Conservation (phyloP, 2,888 invertebrate genomes). For the Himalopsyche anomala region DNA sequence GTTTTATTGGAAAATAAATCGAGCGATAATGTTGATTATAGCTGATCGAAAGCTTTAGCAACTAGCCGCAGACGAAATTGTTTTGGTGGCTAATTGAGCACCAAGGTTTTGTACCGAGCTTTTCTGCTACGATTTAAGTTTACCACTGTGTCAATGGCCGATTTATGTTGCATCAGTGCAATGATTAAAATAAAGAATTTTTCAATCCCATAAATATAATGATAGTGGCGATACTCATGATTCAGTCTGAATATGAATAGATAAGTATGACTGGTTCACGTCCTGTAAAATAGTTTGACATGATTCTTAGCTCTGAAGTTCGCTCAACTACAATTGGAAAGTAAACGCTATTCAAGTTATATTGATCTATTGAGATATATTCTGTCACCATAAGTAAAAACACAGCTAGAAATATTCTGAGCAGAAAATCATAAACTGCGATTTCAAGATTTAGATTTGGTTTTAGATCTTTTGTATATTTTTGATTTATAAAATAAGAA, state of each 20-base stretch:
- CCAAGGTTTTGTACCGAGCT: neutral
- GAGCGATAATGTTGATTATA: neutral
- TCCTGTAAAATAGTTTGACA: slow-evolving; percentile 38
- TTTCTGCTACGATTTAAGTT: neutral
- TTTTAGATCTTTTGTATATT: too few species aligned
- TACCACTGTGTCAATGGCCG: slow-evolving; percentile 36
- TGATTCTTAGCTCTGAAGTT: slow-evolving; percentile 13
- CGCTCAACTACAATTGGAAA: neutral
- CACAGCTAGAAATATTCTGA: too few species aligned
- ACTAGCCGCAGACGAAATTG: neutral
- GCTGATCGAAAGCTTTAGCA: neutral
- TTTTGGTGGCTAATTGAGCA: neutral
- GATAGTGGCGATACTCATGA: slow-evolving; percentile 40
- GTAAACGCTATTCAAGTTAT: neutral
- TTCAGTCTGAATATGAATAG: slow-evolving; percentile 36
- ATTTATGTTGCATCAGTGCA: slow-evolving; percentile 34
- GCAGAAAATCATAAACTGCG: too few species aligned
- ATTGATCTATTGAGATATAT: neutral
- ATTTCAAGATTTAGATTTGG: too few species aligned
- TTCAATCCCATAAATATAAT: slow-evolving; percentile 39
- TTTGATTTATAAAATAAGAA: too few species aligned
- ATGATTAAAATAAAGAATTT: slow-evolving; percentile 32
- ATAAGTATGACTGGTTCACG: slow-evolving; percentile 32
- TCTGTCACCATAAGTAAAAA: too few species aligned
- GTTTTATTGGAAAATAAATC: too few species aligned